Evolutionary conservation across 2,888 invertebrate species (phyloP).

Genomic region (Coenonympha glycerion): DNA sequence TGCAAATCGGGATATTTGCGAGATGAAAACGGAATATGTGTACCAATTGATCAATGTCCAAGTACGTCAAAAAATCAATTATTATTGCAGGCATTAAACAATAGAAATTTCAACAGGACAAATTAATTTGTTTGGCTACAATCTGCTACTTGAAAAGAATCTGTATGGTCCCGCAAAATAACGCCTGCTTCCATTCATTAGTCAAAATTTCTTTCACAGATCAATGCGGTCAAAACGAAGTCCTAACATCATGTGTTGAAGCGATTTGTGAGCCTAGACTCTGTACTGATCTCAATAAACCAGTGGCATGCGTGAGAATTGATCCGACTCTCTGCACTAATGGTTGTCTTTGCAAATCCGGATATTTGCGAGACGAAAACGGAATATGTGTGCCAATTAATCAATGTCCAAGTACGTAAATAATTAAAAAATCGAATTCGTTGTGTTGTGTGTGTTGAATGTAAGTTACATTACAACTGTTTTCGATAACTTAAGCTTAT

Average conservation of each 20-base stretch:
- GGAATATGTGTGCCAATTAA: constrained; percentile 31
- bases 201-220: too few species aligned
- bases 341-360: constrained; percentile 25
- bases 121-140: too few species aligned
- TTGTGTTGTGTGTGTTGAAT: neutral
- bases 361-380: constrained; percentile 26
- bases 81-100: too few species aligned
- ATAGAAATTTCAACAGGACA: too few species aligned
- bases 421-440: too few species aligned
- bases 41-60: constrained; percentile 30
- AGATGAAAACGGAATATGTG: constrained; percentile 28
- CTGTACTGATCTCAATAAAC: constrained; percentile 14
- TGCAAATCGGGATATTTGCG: constrained; percentile 30
- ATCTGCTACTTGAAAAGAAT: too few species aligned
- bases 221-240: constrained; percentile 9
- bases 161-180: too few species aligned
- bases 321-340: constrained; percentile 7
- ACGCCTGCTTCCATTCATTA: too few species aligned
- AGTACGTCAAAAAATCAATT: too few species aligned
- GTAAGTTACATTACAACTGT: too few species aligned
- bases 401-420: constrained; percentile 27
- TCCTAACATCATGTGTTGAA: too few species aligned
- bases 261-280: constrained; percentile 11
- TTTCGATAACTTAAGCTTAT: too few species aligned
- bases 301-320: constrained; percentile 9